A percentile compares a stretch with the other conserved stretches of the same genome.
Conservation (phyloP, 2,888 invertebrate species). For the Drosophila anomalipes region DNA sequence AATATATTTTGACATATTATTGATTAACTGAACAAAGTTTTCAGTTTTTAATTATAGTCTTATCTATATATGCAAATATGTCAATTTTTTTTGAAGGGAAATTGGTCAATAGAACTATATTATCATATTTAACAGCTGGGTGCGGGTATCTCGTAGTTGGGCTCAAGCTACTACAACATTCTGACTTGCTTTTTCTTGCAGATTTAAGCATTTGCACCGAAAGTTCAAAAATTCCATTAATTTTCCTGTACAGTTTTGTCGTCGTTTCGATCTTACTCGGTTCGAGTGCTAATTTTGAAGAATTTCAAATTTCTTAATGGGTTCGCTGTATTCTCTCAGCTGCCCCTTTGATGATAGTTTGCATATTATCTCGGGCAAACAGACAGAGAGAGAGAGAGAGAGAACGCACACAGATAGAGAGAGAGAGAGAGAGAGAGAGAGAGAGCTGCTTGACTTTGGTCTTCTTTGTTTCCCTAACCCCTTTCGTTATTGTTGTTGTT, state of each 20-base stretch:
- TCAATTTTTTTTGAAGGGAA: neutral
- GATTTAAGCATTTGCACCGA: constrained; percentile 59
- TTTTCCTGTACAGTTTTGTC: constrained; percentile 50
- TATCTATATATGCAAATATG: too few species aligned
- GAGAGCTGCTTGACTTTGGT: constrained; percentile 17
- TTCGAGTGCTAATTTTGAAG: constrained; percentile 63
- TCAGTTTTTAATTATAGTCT: neutral
- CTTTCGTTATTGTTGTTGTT: neutral
- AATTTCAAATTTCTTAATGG: constrained; percentile 73
- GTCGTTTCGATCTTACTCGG: constrained; percentile 4
- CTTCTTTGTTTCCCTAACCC: constrained; percentile 22
- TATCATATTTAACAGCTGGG: neutral
- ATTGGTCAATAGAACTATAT: neutral
- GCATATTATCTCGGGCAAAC: constrained; percentile 41
- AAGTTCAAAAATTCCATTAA: constrained; percentile 77
- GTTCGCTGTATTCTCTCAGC: constrained; percentile 26
- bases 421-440: neutral
- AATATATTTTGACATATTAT: neutral
- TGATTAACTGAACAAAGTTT: neutral
- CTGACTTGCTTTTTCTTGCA: constrained; percentile 13
- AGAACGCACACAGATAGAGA: neutral
- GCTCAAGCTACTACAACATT: neutral
- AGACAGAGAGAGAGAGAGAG: neutral
- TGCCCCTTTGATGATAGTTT: constrained; percentile 34
- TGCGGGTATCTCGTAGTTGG: neutral